Evolutionary conservation across 2,888 invertebrate species (phyloP).

Genomic region (Phanerotoma sp.): DNA sequence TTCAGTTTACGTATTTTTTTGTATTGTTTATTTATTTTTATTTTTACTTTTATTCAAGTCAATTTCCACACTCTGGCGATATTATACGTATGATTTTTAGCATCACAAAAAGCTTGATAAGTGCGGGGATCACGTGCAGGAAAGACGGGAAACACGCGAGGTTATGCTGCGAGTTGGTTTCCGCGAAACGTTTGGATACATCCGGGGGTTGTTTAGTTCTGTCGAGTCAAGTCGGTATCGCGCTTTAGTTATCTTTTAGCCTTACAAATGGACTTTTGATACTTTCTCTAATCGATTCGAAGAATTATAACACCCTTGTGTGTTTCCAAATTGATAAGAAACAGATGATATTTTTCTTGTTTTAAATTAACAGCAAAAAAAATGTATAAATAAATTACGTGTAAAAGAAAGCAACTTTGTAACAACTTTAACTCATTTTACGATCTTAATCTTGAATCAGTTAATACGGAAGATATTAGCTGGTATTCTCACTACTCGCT

Average conservation of each 20-base stretch:
- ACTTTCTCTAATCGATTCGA: neutral
- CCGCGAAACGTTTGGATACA: slow-evolving; percentile 33
- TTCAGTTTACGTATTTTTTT: too few relatives aligned
- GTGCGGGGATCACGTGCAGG: neutral
- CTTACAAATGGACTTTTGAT: neutral
- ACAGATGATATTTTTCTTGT: neutral
- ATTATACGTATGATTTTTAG: neutral
- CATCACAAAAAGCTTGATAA: neutral
- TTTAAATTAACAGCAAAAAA: too few relatives aligned
- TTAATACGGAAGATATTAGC: too few relatives aligned
- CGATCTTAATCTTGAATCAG: too few relatives aligned
- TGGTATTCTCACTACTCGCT: too few relatives aligned
- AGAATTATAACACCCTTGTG: neutral
- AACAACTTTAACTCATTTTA: too few relatives aligned
- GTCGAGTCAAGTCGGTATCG: slow-evolving; percentile 4
- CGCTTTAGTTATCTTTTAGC: slow-evolving; percentile 14
- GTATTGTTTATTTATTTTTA: too few relatives aligned
- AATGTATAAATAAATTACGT: too few relatives aligned
- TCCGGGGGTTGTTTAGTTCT: neutral
- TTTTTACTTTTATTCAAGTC: slow-evolving; percentile 1
- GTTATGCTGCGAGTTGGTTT: slow-evolving; percentile 25
- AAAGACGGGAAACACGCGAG: slow-evolving; percentile 20
- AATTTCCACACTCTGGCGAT: slow-evolving; percentile 1
- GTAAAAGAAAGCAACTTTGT: too few relatives aligned
- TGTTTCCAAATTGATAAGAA: neutral